Evolutionary conservation across 2,113 vertebrate species (phyloP), one percentile per base, ranked within the genome.

Genomic region (Plestiodon gilberti): DNA sequence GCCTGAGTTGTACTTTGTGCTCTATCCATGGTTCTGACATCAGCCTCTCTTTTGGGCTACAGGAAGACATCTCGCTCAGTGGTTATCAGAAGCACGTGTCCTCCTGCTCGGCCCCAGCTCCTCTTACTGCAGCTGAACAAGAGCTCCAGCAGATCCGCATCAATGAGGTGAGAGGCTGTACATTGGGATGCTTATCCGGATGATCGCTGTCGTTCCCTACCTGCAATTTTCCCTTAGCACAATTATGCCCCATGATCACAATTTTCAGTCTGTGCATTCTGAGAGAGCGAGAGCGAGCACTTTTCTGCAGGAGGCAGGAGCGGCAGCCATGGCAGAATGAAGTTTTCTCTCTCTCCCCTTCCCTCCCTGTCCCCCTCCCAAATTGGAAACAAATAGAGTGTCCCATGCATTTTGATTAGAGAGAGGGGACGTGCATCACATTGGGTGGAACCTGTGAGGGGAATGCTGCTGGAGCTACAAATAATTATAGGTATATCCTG

Each of bases 81-180:
- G 99, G 99, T 0, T 99, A 99, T 95, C 95, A 99, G 89, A 98
- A 98, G 77, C 98, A 99, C 17, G 87, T 98, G 83, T 97, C 98
- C 0, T 99, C 98, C 75, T 98, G 96, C 85, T 98, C 97, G 0
- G 98, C 97, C 2, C 98, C 98, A 0, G 98, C 97, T 78, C 98
- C 99, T 0, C 97, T 99, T 91, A 99, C 99, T 0, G 95, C 95
- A 1, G 98, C 98, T 0, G 99, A 99, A 91, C 97, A 98, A 94
- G 98, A 99, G 91, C 95, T 99, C 6, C 98, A 98, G 95, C 97
- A 97, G 94, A 99, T 99, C 87, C 98, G 97, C 91, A 97, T 98
- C 93, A 98, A 98, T 0, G 99, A 99, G 98, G 99, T 99, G 85
- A 74, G 94, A 81, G 77, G 64, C 74, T 18, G 35, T 40, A 28